These are phyloP conservation scores for Drosophila sturtevanti DNA, from an alignment of 1,140 invertebrate species.

Conservation along the genomic window DNA sequence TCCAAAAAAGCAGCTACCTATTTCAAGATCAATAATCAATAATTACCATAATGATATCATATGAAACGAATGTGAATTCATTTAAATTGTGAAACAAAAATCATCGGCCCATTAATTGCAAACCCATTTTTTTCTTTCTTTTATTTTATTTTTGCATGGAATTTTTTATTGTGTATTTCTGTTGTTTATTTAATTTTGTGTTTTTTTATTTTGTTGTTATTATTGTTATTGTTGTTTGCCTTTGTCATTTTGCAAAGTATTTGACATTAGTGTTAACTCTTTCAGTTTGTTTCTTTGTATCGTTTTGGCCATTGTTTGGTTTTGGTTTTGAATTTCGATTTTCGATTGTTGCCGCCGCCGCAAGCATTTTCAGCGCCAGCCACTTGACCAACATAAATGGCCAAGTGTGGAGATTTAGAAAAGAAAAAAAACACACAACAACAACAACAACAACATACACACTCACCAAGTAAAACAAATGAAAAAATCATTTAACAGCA, in stretches of 20 bases:
- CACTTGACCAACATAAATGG: constrained; percentile 77
- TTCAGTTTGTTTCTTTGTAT: constrained; percentile 57
- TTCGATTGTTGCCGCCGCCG: constrained; percentile 24
- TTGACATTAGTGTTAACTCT: constrained; percentile 60
- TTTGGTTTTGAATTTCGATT: constrained; percentile 26
- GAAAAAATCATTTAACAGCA: constrained; percentile 56
- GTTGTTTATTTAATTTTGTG: constrained; percentile 1
- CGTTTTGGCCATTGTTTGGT: constrained; percentile 49
- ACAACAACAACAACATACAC: constrained; percentile 15
- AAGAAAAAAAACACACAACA: constrained; percentile 12
- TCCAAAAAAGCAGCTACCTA: constrained; percentile 12
- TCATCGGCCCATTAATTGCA: constrained; percentile 40
- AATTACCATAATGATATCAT: constrained; percentile 43
- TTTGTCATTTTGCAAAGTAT: constrained; percentile 58
- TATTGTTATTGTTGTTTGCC: constrained; percentile 24
- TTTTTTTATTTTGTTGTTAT: constrained; percentile 14
- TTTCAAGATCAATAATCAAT: constrained; percentile 21
- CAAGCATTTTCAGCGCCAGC: constrained; percentile 50
- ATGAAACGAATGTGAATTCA: constrained; percentile 62
- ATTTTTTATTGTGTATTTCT: constrained; percentile 20
- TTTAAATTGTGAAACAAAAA: constrained; percentile 71
- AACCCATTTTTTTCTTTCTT: neutral
- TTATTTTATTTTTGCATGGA: constrained; percentile 30
- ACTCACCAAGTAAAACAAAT: constrained; percentile 19
- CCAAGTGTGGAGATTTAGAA: constrained; percentile 40